A percentile compares a stretch with the other conserved stretches of the same genome.
Conservation (phyloP, 2,113 vertebrate genomes). For the Notothenia coriiceps region DNA sequence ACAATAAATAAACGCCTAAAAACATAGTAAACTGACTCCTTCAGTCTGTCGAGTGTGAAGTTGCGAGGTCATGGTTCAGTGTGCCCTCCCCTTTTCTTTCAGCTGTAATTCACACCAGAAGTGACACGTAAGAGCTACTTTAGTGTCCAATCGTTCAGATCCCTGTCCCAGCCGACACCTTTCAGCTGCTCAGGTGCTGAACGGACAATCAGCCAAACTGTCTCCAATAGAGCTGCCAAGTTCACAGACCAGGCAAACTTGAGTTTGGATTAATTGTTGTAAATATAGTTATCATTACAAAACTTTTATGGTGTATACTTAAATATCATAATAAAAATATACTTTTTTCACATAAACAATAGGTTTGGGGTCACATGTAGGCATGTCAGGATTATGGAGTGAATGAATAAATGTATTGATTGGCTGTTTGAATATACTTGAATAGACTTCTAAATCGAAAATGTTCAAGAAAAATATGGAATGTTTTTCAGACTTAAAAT, state of each 20-base stretch:
- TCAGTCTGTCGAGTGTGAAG: neutral
- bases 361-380: neutral
- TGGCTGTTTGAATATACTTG: neutral
- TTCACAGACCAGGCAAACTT: neutral
- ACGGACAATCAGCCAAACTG: neutral
- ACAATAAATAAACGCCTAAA: neutral
- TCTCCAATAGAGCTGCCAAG: neutral
- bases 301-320: too few relatives aligned
- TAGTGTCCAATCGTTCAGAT: constrained; percentile 7
- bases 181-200: neutral
- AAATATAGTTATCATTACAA: neutral
- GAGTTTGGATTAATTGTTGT: neutral
- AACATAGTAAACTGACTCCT: neutral
- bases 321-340: too few relatives aligned
- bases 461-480: neutral
- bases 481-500: neutral
- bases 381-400: neutral
- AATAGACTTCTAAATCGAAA: neutral
- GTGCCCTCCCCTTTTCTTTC: neutral
- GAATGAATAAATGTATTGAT: neutral
- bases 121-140: neutral
- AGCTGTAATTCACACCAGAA: constrained; percentile 11
- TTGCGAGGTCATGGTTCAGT: neutral
- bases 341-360: neutral
- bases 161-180: neutral